Conservation (phyloP, 23 tunicate genomes). For the Trididemnum nubilum region DNA sequence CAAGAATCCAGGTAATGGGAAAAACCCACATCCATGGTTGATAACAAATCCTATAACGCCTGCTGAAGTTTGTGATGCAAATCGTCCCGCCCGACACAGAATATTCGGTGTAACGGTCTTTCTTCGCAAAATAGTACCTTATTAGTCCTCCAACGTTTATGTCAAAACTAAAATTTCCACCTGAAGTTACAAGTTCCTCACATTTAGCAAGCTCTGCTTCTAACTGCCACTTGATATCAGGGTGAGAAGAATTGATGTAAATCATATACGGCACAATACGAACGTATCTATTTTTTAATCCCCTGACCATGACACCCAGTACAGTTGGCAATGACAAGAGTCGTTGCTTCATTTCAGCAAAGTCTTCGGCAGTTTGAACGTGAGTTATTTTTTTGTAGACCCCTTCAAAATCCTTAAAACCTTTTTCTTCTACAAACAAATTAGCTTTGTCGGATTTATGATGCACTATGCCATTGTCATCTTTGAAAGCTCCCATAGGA, state of each 20-base stretch:
- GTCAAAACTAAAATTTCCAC: neutral
- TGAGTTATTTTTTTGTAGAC: neutral
- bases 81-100: no score
- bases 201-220: neutral
- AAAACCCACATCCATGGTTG: neutral
- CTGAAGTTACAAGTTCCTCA: neutral
- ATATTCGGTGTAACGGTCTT: neutral
- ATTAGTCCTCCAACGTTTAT: no score
- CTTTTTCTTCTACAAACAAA: neutral
- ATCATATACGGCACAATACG: no score
- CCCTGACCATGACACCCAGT: no score
- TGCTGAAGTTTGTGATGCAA: neutral
- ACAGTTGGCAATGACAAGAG: neutral
- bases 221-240: neutral
- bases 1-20: neutral
- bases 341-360: neutral
- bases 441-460: neutral
- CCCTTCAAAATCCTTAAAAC: neutral
- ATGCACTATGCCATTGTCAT: neutral
- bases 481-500: neutral
- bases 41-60: neutral
- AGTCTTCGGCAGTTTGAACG: neutral
- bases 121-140: neutral
- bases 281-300: no score
- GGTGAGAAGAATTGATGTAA: conserved; percentile 11